Percentiles rank a stretch among this genome's conserved stretches.
phyloP scores from a whole-genome alignment of 2,888 invertebrate species.

The Platycheirus albimanus region DNA sequence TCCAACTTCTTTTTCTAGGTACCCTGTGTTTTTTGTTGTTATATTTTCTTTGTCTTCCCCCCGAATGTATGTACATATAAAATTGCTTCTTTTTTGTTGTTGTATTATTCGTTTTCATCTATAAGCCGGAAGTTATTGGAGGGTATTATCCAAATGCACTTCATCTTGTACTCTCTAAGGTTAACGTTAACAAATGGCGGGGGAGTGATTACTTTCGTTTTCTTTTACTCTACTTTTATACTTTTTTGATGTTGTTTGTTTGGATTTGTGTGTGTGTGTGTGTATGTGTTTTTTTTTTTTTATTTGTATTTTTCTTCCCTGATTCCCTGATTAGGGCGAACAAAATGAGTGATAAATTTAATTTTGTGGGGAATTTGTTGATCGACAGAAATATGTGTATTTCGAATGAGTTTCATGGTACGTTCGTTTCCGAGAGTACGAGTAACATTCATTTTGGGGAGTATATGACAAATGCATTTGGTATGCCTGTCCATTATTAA shows the following conservation, averaged over 20 bases:
- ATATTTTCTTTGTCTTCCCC: conserved; percentile 32
- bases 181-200: conserved; percentile 29
- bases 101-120: too few species aligned
- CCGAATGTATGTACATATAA: conserved; percentile 19
- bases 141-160: conserved; percentile 65
- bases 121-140: conserved; percentile 67
- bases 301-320: conserved; percentile 1
- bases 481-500: conserved; percentile 12
- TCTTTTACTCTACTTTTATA: conserved; percentile 67
- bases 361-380: conserved; percentile 51
- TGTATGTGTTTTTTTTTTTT: conserved; percentile 10
- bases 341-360: conserved; percentile 32
- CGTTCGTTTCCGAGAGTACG: too few species aligned
- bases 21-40: conserved; percentile 14
- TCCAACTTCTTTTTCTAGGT: neutral
- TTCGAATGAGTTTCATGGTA: conserved; percentile 22
- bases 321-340: neutral
- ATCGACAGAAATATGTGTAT: conserved; percentile 42
- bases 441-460: conserved; percentile 38
- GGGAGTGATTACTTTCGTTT: conserved; percentile 70
- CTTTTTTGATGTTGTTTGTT: conserved; percentile 17
- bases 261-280: neutral
- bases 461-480: conserved; percentile 56
- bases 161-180: conserved; percentile 17
- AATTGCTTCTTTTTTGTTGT: neutral